Evolutionary conservation across 2,113 vertebrate species (phyloP), one percentile per base, ranked within the genome.

Genomic region (Ranitomeya variabilis): DNA sequence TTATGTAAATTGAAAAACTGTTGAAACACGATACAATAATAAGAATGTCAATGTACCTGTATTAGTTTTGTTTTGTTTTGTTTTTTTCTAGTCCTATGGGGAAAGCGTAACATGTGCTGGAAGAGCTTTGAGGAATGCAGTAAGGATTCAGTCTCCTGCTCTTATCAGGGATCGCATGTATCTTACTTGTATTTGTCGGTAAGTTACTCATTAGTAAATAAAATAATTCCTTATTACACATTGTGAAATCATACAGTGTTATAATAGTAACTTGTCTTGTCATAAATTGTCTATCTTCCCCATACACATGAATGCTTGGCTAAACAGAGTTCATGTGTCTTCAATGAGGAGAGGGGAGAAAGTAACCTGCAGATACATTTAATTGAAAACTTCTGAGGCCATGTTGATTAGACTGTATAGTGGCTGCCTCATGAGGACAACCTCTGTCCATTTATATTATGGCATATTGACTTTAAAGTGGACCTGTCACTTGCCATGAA

Each of bases 111-210:
- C 97, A 0, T 99, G 98, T 90, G 98, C 98, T 59, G 98, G 96
- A 78, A 97, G 96, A 89, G 95, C 97, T 1, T 92, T 99, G 91
- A 96, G 98, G 93, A 99, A 99, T 74, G 95, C 96, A 89, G 97
- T 99, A 91, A 95, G 96, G 55, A 94, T 97, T 76, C 97, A 97
- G 59, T 97, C 97, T n/a, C 96, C 97, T 67, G 97, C 98, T 91
- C 96, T 99, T 85, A 96, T 98, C 64, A 98, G 98, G 93, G 98
- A 99, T 95, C 97, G 97, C 92, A 97, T 97, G 78, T 97, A 97
- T 93, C 96, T 97, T 90, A 97, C 96, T 90, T 96, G 98, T 77
- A 97, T 99, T 92, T 96, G 94, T 94, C 96, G 95, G 96, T 96
- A 95, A 94, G 60, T 23, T 54, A 18, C 80, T 16, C 37, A 16